Conservation (phyloP, 2,888 invertebrate species). For the Trimorus sp. region DNA sequence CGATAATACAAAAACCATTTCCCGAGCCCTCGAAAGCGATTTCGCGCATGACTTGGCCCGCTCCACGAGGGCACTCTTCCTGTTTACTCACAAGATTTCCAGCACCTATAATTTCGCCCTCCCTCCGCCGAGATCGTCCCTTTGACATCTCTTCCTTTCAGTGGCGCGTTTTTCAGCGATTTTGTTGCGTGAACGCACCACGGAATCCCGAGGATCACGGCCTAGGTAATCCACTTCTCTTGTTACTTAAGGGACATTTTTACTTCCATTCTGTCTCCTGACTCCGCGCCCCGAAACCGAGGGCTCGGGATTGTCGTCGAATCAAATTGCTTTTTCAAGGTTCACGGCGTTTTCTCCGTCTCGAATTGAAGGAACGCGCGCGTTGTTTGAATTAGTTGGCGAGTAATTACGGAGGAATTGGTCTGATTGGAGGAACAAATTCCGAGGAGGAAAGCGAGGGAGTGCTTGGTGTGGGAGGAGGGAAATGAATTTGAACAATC, state of each 20-base stretch:
- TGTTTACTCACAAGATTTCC: slow-evolving; percentile 79
- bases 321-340: no score
- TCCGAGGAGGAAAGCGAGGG: no score
- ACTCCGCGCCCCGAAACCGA: slow-evolving; percentile 25
- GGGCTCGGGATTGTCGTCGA: no score
- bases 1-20: slow-evolving; percentile 68
- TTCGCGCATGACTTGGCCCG: slow-evolving; percentile 79
- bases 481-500: no score
- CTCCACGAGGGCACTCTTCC: slow-evolving; percentile 73
- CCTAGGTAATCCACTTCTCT: slow-evolving; percentile 65
- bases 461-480: no score
- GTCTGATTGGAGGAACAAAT: no score
- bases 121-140: slow-evolving; percentile 45
- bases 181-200: slow-evolving; percentile 74
- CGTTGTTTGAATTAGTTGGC: no score
- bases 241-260: slow-evolving; percentile 69
- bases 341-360: no score
- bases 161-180: slow-evolving; percentile 59
- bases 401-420: no score
- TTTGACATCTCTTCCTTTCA: slow-evolving; percentile 60
- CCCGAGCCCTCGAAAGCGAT: slow-evolving; percentile 73
- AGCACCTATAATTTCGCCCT: slow-evolving; percentile 80
- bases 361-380: no score
- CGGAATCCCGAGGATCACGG: slow-evolving; percentile 52
- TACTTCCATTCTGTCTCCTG: slow-evolving; percentile 39